Base-by-base conservation (phyloP, 2,888 invertebrate genomes). In the Orthosia incerta region DNA sequence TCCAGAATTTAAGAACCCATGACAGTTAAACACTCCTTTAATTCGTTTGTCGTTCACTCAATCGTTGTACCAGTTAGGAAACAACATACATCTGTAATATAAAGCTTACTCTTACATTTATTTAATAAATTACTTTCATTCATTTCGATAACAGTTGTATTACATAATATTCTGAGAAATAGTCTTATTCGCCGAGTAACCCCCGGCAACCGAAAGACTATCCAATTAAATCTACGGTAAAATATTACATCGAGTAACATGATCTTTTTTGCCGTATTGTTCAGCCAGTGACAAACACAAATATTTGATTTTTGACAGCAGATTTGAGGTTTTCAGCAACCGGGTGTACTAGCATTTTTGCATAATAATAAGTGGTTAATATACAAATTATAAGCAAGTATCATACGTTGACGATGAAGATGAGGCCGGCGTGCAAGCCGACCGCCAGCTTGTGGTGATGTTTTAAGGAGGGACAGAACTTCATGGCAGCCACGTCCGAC, bases 351-450 rank as follows among this genome's bases (percentile, higher is more conserved):
- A 61, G n/a, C 4, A 46, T 51, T 18, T 61, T 39, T 79, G 26
- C 13, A 12, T 76, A 76, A 50, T 64, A 61, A 57, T 57, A 48
- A 59, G 45, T 71, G 20, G 9, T 56, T 48, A 50, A 18, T 31
- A 61, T 53, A 60, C 20, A 60, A 60, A 20, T 20, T 60, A 51
- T 18, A 51, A 60, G 45, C 62, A 64, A 55, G 51, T 66, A 84
- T 92, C 85, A 92, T 71, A 89, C 83, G 59, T 78, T 86, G n/a
- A 93, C 64, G 46, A 95, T 78, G 79, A 95, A 90, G 31, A 96
- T 53, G 55, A 96, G 46, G n/a, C 96, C 96, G 9, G 94, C 79
- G 83, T 94, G 94, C 16, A 93, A 89, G 39, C 92, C 95, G 2
- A 95, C 64, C 0, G 95, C 94, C 13, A 95, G 84, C 45, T 86